Conservation (phyloP, 2,888 invertebrate species). For the Nowickia ferox region DNA sequence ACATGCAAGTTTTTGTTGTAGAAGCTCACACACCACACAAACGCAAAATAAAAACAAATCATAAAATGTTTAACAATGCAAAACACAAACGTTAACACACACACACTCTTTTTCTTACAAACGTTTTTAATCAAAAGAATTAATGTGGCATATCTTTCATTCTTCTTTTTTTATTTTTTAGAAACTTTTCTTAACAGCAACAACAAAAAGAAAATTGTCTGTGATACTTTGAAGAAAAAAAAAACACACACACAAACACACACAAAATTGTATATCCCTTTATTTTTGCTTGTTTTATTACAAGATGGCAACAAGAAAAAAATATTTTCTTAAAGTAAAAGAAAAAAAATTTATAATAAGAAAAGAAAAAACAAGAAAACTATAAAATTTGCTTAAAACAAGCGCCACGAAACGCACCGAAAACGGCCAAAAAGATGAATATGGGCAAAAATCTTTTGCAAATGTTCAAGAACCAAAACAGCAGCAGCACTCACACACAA, state of each 20-base stretch:
- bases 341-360: slow-evolving; percentile 32
- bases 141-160: neutral
- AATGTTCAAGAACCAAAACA: slow-evolving; percentile 81
- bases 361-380: slow-evolving; percentile 52
- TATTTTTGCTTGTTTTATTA: slow-evolving; percentile 32
- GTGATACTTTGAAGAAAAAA: slow-evolving; percentile 1
- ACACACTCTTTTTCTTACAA: neutral
- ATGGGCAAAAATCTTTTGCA: slow-evolving; percentile 83
- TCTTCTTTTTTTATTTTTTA: slow-evolving; percentile 17
- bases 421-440: slow-evolving; percentile 83
- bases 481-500: slow-evolving; percentile 49
- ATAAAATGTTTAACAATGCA: slow-evolving; percentile 54
- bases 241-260: slow-evolving; percentile 17
- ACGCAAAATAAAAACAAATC: slow-evolving; percentile 51
- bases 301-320: slow-evolving; percentile 44
- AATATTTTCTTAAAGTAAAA: slow-evolving; percentile 34
- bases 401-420: slow-evolving; percentile 80
- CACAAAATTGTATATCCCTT: neutral
- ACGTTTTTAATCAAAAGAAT: slow-evolving; percentile 27
- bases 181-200: slow-evolving; percentile 58
- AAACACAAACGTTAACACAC: slow-evolving; percentile 35
- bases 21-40: neutral
- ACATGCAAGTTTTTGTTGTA: slow-evolving; percentile 52
- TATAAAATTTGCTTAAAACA: slow-evolving; percentile 64
- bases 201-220: slow-evolving; percentile 56